Conservation (phyloP, 2,797 vertebrate genomes). For the Ctenopoma kingsleyae region DNA sequence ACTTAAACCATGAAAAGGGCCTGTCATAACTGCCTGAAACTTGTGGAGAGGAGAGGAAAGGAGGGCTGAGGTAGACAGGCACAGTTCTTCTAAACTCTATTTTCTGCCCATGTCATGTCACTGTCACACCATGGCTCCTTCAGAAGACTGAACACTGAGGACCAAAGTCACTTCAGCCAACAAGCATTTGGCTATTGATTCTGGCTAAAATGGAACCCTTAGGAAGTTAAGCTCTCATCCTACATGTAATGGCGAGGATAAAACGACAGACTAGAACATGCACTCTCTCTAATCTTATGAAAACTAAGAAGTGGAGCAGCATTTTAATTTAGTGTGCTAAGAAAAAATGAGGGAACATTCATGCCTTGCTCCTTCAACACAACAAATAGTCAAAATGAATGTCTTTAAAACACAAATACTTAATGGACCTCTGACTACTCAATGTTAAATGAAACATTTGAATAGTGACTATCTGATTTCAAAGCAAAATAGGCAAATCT, state of each 20-base stretch:
- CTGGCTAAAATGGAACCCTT: slow-evolving; percentile 75
- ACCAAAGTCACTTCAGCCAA: slow-evolving; percentile 64
- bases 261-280: slow-evolving; percentile 70
- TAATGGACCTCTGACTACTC: not conserved
- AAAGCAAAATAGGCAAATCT: too few species aligned
- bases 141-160: slow-evolving; percentile 46
- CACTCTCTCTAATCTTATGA: slow-evolving; percentile 78
- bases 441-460: not conserved
- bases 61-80: slow-evolving; percentile 31
- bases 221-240: slow-evolving; percentile 75
- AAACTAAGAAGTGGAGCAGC: slow-evolving; percentile 74
- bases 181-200: slow-evolving; percentile 76
- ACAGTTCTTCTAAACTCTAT: slow-evolving; percentile 27
- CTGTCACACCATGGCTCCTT: slow-evolving; percentile 35
- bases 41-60: slow-evolving; percentile 41
- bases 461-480: not conserved
- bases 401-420: not conserved
- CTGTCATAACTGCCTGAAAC: slow-evolving; percentile 57
- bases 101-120: slow-evolving; percentile 49
- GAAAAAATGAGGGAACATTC: slow-evolving; percentile 36
- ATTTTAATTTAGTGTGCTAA: slow-evolving; percentile 70
- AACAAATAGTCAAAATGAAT: slow-evolving; percentile 8
- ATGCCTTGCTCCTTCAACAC: slow-evolving; percentile 16
- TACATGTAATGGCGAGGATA: slow-evolving; percentile 74
- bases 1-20: slow-evolving; percentile 70